These are phyloP conservation scores for Schlechtendalia chinensis DNA, from an alignment of 1,140 invertebrate species.

Conservation along the genomic window DNA sequence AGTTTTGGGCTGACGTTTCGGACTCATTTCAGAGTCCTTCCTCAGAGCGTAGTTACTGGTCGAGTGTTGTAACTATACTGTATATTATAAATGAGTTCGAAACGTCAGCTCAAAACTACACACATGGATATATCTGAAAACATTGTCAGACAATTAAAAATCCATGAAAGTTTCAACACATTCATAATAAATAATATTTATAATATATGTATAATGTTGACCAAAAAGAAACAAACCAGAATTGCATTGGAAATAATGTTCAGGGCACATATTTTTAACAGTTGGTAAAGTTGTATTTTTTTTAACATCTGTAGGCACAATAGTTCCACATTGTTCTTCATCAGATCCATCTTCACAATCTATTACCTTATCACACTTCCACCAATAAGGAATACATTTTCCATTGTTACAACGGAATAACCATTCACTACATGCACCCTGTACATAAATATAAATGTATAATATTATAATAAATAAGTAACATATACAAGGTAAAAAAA, in stretches of 20 bases:
- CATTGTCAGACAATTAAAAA: too few relatives aligned
- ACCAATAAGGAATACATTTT: constrained; percentile 82
- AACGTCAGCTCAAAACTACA: too few relatives aligned
- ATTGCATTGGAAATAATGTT: constrained; percentile 38
- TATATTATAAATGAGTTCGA: too few relatives aligned
- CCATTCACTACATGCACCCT: constrained; percentile 68
- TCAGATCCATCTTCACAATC: constrained; percentile 80
- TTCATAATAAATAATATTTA: too few relatives aligned
- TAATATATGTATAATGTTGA: too few relatives aligned
- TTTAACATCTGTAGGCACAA: constrained; percentile 52
- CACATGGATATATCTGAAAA: too few relatives aligned
- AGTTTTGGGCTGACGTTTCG: too few relatives aligned
- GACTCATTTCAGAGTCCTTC: too few relatives aligned
- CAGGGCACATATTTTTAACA: constrained; percentile 45
- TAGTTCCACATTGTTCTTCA: constrained; percentile 67
- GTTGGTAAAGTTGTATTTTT: background rate
- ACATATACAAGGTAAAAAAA: background rate
- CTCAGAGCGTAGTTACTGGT: too few relatives aligned
- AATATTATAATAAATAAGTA: constrained; percentile 45
- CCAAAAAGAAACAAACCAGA: constrained; percentile 20
- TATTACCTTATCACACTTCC: constrained; percentile 70
- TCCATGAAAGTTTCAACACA: too few relatives aligned
- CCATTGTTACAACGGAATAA: constrained; percentile 72
- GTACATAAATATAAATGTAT: constrained; percentile 51
- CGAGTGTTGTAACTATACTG: background rate